phyloP scores from a whole-genome alignment of 2,113 vertebrate genomes.

The Labeo rohita region DNA sequence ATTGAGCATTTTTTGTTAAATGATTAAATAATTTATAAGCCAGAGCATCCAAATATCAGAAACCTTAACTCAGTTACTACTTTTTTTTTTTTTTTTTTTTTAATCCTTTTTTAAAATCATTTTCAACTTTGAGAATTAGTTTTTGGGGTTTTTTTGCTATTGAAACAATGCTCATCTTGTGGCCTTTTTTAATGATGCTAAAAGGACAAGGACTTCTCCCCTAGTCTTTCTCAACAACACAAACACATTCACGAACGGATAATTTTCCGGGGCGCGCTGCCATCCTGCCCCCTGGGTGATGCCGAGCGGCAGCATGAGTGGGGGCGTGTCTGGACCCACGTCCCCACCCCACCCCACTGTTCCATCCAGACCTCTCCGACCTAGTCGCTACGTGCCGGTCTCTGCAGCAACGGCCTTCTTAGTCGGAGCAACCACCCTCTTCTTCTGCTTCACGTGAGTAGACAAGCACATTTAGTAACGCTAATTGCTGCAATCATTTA shows the following conservation, averaged over 20 bases:
- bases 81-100: neutral
- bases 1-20: neutral
- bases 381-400: conserved; percentile 94
- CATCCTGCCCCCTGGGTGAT: conserved; percentile 65
- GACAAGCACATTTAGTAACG: neutral
- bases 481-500: conserved; percentile 3
- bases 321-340: conserved; percentile 72
- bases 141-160: neutral
- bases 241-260: neutral
- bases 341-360: conserved; percentile 72
- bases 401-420: conserved; percentile 94
- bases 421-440: conserved; percentile 95
- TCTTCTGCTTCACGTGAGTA: conserved; percentile 99
- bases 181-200: conserved; percentile 25
- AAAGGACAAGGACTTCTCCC: conserved; percentile 29
- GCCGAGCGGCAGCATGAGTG: conserved; percentile 75
- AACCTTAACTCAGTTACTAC: neutral
- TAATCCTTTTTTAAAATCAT: neutral
- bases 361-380: conserved; percentile 80
- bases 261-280: conserved; percentile 29
- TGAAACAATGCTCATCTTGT: conserved; percentile 44
- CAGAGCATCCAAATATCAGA: neutral
- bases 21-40: neutral
- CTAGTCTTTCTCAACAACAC: conserved; percentile 25
- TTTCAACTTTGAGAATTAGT: neutral